Base-by-base conservation (phyloP, 1,140 invertebrate genomes). In the Drosophila serrata region DNA sequence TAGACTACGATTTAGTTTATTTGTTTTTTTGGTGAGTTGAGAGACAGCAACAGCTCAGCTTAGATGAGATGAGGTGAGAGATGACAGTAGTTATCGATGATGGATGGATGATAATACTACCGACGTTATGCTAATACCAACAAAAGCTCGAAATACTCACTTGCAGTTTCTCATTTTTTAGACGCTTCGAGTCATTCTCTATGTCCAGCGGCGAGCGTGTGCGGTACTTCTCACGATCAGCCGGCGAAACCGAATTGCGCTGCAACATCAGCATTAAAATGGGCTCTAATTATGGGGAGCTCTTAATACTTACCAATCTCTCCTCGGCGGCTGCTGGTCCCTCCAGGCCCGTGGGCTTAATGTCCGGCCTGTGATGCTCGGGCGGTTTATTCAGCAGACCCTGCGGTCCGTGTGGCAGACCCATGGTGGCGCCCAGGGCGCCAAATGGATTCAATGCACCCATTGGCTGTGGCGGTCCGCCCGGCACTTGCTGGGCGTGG, bases 151-250 rank as follows among this genome's bases (percentile, higher is more conserved):
- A n/a, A 5, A 81, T 78, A 96, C 96, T 95, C 94, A 97, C 96
- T 95, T 97, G 96, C 79, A 96, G 96, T 93, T 97, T 97, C 92
- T 97, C 97, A 92, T 97, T 96, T 92, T 97, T 97, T 91, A 97
- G 96, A 64, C 96, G 93, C 93, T 97, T 96, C 92, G 94, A 94
- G 93, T 96, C 92, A 78, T 94, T 92, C 93, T 96, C 94, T 72
- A 94, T 93, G 93, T 96, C 94, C 92, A 94, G 93, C 75, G 96
- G 93, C 82, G 96, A 95, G 51, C 95, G 93, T 92, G 96, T 93
- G 92, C 95, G 94, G 93, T 97, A 98, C 93, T 98, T 98, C 91
- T 98, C 97, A 72, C 97, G 94, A 88, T 98, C 97, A 51, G 96
- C 97, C 1, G 97, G 97, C 1, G 97, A 98, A 92, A 98, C 97